Conservation (phyloP, 2,113 vertebrate genomes). For the Cheilinus undulatus region DNA sequence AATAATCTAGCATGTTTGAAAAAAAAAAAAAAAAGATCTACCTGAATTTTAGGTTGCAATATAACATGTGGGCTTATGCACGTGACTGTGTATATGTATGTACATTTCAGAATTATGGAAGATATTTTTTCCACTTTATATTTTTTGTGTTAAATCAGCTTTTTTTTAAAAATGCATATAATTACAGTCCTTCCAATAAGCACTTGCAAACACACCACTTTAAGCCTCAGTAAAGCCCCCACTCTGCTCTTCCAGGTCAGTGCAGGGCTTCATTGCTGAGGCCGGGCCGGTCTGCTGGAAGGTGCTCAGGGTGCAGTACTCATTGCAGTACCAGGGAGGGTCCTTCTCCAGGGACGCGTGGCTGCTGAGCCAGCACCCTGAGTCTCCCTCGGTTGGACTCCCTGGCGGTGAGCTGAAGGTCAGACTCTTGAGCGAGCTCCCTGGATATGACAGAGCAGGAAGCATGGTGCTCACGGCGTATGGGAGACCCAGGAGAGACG, state of each 20-base stretch:
- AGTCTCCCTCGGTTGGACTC: slow-evolving; percentile 50
- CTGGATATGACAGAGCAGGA: not conserved
- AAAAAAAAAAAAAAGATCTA: too few species aligned
- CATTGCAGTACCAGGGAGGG: slow-evolving; percentile 73
- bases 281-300: slow-evolving; percentile 11
- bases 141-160: too few species aligned
- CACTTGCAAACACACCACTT: not conserved
- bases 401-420: slow-evolving; percentile 9
- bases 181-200: too few species aligned
- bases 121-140: too few species aligned
- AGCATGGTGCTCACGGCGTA: slow-evolving; percentile 26
- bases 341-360: slow-evolving; percentile 46
- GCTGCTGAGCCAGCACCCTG: slow-evolving; percentile 57
- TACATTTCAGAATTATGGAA: too few species aligned
- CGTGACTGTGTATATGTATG: too few species aligned
- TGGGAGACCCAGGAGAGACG: not conserved
- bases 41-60: too few species aligned
- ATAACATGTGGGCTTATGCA: too few species aligned
- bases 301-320: slow-evolving; percentile 80
- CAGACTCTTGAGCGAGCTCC: slow-evolving; percentile 2
- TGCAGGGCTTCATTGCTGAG: not conserved
- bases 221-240: slow-evolving; percentile 1
- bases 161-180: too few species aligned
- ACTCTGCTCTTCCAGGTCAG: not conserved
- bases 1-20: too few species aligned